Evolutionary conservation across 2,113 vertebrate genomes (phyloP).

Genomic region (Gymnarchus niloticus): DNA sequence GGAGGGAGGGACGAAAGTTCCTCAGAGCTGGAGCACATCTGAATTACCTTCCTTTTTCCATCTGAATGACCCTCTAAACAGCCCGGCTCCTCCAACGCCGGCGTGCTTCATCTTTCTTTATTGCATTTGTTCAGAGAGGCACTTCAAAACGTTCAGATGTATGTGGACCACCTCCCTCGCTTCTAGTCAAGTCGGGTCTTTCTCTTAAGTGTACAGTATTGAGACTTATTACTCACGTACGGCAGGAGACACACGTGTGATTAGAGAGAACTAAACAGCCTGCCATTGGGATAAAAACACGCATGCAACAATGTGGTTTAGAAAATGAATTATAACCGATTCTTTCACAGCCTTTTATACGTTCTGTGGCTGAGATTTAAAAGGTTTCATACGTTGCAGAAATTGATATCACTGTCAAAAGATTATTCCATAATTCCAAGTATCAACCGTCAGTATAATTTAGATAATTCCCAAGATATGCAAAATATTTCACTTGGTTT

Average conservation of each 20-base stretch:
- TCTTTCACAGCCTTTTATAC: background rate
- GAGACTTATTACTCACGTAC: background rate
- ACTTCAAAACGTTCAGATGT: background rate
- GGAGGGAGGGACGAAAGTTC: constrained; percentile 59
- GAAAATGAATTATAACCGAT: background rate
- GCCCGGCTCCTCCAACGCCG: background rate
- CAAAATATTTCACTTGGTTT: background rate
- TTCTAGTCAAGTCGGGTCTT: background rate
- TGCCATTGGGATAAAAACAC: background rate
- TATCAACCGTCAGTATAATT: background rate
- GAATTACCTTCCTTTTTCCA: background rate
- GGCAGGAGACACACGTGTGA: background rate
- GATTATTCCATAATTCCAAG: background rate
- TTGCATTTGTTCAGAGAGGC: constrained; percentile 4
- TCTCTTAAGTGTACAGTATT: background rate
- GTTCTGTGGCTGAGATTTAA: background rate
- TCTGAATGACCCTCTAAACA: background rate
- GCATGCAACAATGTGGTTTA: background rate
- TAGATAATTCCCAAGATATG: background rate
- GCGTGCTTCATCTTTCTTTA: background rate
- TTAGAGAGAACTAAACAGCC: background rate
- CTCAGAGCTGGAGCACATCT: background rate
- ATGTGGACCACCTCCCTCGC: background rate
- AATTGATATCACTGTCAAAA: background rate
- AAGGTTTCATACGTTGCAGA: background rate